These are phyloP conservation scores for Nesometra sesokonis DNA, from an alignment of 35 echinoderm and acorn worm species.

Conservation along the genomic window DNA sequence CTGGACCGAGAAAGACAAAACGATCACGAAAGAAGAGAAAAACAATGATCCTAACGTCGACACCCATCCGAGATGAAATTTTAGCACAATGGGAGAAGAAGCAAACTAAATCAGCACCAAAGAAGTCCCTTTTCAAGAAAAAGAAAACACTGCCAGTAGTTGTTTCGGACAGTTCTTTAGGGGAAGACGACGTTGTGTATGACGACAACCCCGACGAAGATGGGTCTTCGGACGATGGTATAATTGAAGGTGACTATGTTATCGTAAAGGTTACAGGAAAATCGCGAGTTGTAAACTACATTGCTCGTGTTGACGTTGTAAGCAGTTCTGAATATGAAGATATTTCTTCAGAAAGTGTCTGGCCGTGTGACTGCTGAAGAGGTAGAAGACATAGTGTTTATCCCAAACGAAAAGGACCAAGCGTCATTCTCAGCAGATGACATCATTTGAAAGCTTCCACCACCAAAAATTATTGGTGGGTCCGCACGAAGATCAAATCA, in stretches of 20 bases:
- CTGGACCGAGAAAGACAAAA: too few relatives aligned
- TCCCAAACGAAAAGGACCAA: conserved; percentile 18
- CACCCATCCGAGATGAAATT: too few relatives aligned
- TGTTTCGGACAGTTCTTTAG: too few relatives aligned
- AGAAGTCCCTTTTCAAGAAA: conserved; percentile 15
- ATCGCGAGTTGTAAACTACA: conserved; percentile 9
- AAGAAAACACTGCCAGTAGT: conserved; percentile 4
- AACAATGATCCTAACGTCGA: too few relatives aligned
- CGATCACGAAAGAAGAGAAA: too few relatives aligned
- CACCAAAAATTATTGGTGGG: conserved; percentile 1
- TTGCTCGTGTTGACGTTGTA: conserved; percentile 28
- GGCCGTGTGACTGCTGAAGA: neutral
- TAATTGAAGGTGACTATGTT: conserved; percentile 31
- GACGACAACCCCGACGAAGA: too few relatives aligned
- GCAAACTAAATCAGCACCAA: too few relatives aligned
- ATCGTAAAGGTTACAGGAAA: conserved; percentile 14
- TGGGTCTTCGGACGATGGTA: conserved; percentile 6
- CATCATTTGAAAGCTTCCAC: conserved; percentile 18
- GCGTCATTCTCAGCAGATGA: conserved; percentile 12
- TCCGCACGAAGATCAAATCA: neutral
- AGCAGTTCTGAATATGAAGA: conserved; percentile 16
- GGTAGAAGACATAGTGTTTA: conserved; percentile 2
- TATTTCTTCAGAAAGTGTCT: too few relatives aligned
- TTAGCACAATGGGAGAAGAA: too few relatives aligned
- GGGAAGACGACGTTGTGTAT: conserved; percentile 4